Evolutionary conservation across 2,113 vertebrate genomes (phyloP), one percentile per base, ranked within the genome.

Genomic region (Chaetodon trifascialis): DNA sequence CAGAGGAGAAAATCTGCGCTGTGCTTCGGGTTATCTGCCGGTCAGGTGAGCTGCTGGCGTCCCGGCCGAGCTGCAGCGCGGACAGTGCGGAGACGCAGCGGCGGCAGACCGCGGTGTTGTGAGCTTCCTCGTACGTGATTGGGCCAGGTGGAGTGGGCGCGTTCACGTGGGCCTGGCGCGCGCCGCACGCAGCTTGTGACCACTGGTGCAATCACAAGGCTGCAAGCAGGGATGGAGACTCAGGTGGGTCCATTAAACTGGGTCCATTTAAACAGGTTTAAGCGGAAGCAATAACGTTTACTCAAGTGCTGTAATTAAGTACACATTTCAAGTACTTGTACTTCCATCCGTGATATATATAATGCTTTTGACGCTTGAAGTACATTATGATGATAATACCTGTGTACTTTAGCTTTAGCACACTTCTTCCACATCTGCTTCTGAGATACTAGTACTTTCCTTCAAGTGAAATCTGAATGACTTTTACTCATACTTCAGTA

Each of bases 81-180:
- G 2, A 74, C 69, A 65, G 54, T 55, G 69, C 47, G 51, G 71
- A 70, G 46, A n/a, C 44, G 40, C 23, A 47, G 58, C 75, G 73
- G 80, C 46, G 42, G 49, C 73, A 46, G 80, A 46, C 76, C 44
- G 84, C 79, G 11, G 76, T 44, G 68, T 38, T 30, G 62, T 51
- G 74, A 79, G 82, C 86, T 49, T 80, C 76, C 89, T 88, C 79
- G 25, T 34, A n/a, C 63, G 66, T 81, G 89, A 92, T 92, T 92
- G 93, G 94, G 9, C 69, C 93, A 94, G 92, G 92, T 94, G 88
- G 80, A 83, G 17, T 30, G 72, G 59, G 84, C 90, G 89, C 86
- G 76, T 52, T 72, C 89, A 63, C 79, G 74, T 19, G 63, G 12
- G 16, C 19, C 7, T 19, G 7, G 58, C 9, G 15, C 34, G 47